Evolutionary conservation across 1,140 invertebrate genomes (phyloP).

Genomic region (Doryteuthis pealeii): DNA sequence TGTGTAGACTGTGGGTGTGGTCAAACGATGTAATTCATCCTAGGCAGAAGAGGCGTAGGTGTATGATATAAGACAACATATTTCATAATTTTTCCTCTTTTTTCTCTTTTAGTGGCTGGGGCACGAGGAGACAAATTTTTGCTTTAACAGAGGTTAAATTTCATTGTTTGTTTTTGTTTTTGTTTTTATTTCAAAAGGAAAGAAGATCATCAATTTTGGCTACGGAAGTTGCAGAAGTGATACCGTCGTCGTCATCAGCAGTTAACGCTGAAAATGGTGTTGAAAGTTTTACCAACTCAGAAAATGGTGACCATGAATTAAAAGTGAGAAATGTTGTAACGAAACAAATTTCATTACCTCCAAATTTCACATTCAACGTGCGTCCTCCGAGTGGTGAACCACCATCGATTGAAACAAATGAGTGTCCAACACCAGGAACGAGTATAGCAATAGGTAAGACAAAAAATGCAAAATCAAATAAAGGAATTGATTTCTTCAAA

Average conservation of each 20-base stretch:
- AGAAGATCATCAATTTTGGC: background rate
- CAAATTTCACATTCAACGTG: constrained; percentile 50
- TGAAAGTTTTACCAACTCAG: background rate
- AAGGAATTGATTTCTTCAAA: no score
- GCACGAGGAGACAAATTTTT: no score
- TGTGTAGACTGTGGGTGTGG: no score
- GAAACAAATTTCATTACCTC: constrained; percentile 38
- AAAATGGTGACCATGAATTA: background rate
- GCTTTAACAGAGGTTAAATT: no score
- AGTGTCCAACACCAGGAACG: background rate
- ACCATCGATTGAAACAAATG: constrained; percentile 9
- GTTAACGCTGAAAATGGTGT: background rate
- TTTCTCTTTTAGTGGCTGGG: no score
- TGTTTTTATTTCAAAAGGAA: background rate
- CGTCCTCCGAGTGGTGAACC: constrained; percentile 49
- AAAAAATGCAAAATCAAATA: no score
- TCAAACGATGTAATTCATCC: no score
- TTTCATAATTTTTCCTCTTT: no score
- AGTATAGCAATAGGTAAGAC: constrained; percentile 4
- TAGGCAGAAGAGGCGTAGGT: no score
- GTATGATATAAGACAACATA: no score
- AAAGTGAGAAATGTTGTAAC: constrained; percentile 13
- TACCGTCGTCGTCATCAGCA: background rate
- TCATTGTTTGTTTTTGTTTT: background rate
- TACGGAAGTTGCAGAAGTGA: background rate